Evolutionary conservation across 2,888 invertebrate genomes (phyloP).

Genomic region (Pyrrhosoma nymphula): DNA sequence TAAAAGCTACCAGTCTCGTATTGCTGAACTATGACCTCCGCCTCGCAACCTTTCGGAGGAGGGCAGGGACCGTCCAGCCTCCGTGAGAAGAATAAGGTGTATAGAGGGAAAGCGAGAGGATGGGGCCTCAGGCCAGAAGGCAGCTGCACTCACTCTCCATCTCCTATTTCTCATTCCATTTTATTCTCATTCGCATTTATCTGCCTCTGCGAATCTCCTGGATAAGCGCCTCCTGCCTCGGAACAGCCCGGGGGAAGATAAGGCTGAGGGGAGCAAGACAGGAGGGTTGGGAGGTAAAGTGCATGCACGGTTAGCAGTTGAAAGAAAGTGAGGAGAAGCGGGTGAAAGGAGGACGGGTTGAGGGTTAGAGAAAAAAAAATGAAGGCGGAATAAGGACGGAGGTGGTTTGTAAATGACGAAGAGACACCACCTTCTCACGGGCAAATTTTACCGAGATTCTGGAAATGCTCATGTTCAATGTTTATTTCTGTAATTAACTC

Average conservation of each 20-base stretch:
- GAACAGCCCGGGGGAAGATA: not conserved
- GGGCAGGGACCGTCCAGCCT: not conserved
- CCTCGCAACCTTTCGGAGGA: slow-evolving; percentile 17
- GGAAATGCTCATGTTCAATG: no score
- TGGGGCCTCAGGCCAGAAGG: not conserved
- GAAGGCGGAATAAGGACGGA: not conserved
- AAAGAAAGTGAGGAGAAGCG: no score
- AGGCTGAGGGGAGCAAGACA: not conserved
- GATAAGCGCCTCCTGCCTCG: not conserved
- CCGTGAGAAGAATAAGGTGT: not conserved
- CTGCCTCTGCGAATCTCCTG: not conserved
- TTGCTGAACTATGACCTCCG: slow-evolving; percentile 58
- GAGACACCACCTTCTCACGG: no score
- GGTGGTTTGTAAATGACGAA: no score
- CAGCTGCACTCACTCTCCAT: not conserved
- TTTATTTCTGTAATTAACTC: no score
- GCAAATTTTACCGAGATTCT: no score
- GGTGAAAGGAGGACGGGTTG: no score
- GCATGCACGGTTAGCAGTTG: no score
- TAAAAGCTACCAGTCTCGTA: slow-evolving; percentile 63
- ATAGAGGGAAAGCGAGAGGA: not conserved
- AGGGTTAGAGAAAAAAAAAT: no score
- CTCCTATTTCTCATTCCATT: not conserved
- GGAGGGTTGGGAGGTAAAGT: no score
- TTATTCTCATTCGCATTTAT: not conserved